These are phyloP conservation scores for Pica pica DNA, from an alignment of 2,113 vertebrate genomes.

Conservation along the genomic window DNA sequence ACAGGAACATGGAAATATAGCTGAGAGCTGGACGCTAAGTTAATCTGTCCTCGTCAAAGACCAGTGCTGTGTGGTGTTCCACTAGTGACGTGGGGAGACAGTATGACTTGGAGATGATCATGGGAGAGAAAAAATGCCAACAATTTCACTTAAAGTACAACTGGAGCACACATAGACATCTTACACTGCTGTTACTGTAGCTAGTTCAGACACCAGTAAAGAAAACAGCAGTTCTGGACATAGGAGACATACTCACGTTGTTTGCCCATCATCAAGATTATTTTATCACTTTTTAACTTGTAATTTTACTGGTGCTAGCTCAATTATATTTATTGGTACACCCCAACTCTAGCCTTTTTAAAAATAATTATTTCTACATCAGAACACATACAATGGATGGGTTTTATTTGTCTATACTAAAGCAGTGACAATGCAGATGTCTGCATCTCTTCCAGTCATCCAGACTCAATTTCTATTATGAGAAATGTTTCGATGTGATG, in stretches of 20 bases:
- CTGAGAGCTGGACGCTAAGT: neutral
- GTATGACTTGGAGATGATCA: neutral
- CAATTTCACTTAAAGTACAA: neutral
- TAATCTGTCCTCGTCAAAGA: neutral
- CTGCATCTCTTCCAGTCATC: neutral
- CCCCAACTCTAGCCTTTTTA: neutral
- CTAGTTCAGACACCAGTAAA: neutral
- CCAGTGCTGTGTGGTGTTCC: neutral
- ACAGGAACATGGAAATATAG: neutral
- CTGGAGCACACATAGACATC: neutral
- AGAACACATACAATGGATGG: neutral
- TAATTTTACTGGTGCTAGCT: neutral
- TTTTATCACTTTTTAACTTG: neutral
- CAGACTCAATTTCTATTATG: neutral
- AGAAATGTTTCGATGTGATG: neutral
- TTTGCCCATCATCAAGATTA: neutral
- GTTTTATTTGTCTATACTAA: neutral
- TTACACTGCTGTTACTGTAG: neutral
- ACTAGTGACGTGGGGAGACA: accelerated
- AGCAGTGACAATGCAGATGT: neutral
- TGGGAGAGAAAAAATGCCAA: neutral
- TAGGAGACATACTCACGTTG: neutral
- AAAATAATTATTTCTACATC: neutral
- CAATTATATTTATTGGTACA: neutral
- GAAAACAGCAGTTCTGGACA: neutral